phyloP scores from a whole-genome alignment of 2,888 invertebrate genomes.

The Pherbina coryleti region DNA sequence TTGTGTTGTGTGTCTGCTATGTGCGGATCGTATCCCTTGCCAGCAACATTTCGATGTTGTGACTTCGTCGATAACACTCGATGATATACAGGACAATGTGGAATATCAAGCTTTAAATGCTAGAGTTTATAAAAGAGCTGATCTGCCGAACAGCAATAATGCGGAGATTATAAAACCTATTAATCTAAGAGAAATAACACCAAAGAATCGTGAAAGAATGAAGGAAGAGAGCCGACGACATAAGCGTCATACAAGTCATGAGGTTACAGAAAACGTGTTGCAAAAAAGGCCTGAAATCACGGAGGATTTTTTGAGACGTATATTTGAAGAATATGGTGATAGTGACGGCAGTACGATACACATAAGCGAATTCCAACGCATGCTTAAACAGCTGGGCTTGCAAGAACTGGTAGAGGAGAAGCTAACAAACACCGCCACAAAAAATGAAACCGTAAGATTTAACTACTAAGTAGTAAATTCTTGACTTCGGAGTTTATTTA shows the following conservation, averaged over 20 bases:
- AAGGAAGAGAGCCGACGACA: slow-evolving; percentile 45
- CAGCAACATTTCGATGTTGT: slow-evolving; percentile 76
- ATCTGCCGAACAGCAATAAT: slow-evolving; percentile 44
- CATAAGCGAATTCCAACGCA: slow-evolving; percentile 77
- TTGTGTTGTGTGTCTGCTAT: slow-evolving; percentile 86
- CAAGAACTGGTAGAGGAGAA: slow-evolving; percentile 69
- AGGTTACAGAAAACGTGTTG: slow-evolving; percentile 43
- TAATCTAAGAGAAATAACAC: background rate
- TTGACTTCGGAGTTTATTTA: background rate
- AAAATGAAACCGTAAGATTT: slow-evolving; percentile 33
- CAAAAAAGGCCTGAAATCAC: slow-evolving; percentile 69
- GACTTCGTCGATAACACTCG: slow-evolving; percentile 32
- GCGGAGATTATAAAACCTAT: background rate
- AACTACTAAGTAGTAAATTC: background rate
- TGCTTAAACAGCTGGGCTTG: slow-evolving; percentile 75
- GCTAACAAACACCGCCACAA: slow-evolving; percentile 35
- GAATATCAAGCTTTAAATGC: slow-evolving; percentile 56
- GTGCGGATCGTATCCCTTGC: slow-evolving; percentile 82
- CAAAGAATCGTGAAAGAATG: slow-evolving; percentile 27
- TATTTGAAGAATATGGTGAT: slow-evolving; percentile 78
- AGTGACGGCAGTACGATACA: slow-evolving; percentile 72
- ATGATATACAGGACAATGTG: slow-evolving; percentile 16
- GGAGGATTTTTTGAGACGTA: slow-evolving; percentile 75
- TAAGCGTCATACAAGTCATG: slow-evolving; percentile 64
- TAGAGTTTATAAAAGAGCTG: slow-evolving; percentile 53